Percentiles rank a stretch among this genome's conserved stretches.
Evolutionary conservation across 1,140 invertebrate genomes (phyloP).

Genomic region (Laupala kohalensis): DNA sequence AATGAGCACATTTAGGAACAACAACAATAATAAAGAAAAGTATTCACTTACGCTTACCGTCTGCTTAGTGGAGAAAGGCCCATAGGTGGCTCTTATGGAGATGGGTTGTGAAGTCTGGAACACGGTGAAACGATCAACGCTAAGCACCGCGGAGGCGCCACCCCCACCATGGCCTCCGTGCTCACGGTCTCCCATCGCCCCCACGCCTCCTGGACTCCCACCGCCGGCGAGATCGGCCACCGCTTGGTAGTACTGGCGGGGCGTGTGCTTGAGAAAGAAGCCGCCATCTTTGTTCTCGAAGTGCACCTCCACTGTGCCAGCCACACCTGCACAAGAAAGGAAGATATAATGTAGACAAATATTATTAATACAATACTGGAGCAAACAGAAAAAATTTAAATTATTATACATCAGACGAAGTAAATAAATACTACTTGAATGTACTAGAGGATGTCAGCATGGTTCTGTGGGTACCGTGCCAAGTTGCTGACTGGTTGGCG

Average conservation of each 20-base stretch:
- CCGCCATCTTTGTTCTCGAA: conserved; percentile 81
- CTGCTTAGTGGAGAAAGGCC: conserved; percentile 84
- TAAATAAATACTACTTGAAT: too few relatives aligned
- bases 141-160: conserved; percentile 46
- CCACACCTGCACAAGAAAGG: conserved; percentile 7
- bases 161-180: conserved; percentile 18
- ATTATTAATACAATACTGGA: background rate
- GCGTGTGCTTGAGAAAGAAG: conserved; percentile 71
- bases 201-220: background rate
- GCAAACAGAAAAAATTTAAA: background rate
- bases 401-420: background rate
- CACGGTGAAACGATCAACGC: conserved; percentile 72
- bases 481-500: too few relatives aligned
- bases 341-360: background rate
- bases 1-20: too few relatives aligned
- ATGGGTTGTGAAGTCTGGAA: conserved; percentile 75
- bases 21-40: too few relatives aligned
- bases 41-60: conserved; percentile 45
- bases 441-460: too few relatives aligned
- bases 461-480: too few relatives aligned
- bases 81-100: conserved; percentile 75
- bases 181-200: conserved; percentile 17
- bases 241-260: conserved; percentile 23
- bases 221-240: conserved; percentile 16
- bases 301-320: conserved; percentile 58